These are phyloP conservation scores for Drosophila rubida DNA, from an alignment of 2,888 invertebrate species.

Conservation along the genomic window DNA sequence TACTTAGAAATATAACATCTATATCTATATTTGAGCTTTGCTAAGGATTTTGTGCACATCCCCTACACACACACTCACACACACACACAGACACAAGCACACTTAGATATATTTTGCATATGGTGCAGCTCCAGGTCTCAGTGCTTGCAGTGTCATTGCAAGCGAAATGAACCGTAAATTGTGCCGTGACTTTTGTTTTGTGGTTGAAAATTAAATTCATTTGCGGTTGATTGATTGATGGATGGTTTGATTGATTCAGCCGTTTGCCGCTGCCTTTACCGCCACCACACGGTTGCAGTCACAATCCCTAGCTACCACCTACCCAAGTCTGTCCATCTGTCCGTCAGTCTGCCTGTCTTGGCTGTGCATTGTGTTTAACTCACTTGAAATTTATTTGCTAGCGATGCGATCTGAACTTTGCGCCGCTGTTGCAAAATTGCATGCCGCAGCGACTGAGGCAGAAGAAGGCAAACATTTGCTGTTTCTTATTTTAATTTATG, in stretches of 20 bases:
- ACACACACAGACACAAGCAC: neutral
- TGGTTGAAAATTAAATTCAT: slow-evolving; percentile 70
- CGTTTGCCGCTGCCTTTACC: neutral
- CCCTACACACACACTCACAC: neutral
- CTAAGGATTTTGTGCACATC: slow-evolving; percentile 20
- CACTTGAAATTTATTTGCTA: slow-evolving; percentile 69
- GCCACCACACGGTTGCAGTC: slow-evolving; percentile 12
- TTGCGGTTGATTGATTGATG: slow-evolving; percentile 74
- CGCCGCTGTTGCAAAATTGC: slow-evolving; percentile 59
- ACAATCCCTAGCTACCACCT: slow-evolving; percentile 12
- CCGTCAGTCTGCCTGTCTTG: slow-evolving; percentile 34
- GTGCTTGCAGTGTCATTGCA: slow-evolving; percentile 22
- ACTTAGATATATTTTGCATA: neutral
- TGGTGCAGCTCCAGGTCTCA: neutral
- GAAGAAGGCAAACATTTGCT: slow-evolving; percentile 58
- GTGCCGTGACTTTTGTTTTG: slow-evolving; percentile 56
- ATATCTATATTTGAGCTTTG: neutral
- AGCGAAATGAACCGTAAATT: slow-evolving; percentile 54
- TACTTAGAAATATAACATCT: slow-evolving; percentile 10
- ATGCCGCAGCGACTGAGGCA: slow-evolving; percentile 26
- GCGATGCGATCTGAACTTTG: slow-evolving; percentile 77
- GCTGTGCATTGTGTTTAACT: slow-evolving; percentile 72
- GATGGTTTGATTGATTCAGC: slow-evolving; percentile 76
- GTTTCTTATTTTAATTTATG: slow-evolving; percentile 69
- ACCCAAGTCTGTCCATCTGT: slow-evolving; percentile 24